Percentiles rank a stretch among this genome's conserved stretches.
phyloP scores from a whole-genome alignment of 2,113 vertebrate genomes.

The Anarhynchus alexandrinus region DNA sequence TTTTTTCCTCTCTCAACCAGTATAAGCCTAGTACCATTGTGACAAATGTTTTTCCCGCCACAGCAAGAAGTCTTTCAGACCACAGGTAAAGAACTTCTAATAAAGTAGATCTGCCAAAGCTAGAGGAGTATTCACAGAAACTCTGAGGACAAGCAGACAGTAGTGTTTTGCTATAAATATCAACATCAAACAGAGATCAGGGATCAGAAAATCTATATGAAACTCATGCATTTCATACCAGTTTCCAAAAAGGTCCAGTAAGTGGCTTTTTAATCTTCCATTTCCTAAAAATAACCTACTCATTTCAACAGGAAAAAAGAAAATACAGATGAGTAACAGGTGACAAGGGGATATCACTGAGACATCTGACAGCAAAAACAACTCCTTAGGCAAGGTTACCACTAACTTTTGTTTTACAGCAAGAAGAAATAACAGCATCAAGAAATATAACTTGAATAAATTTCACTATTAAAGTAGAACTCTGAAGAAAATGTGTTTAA shows the following conservation, averaged over 20 bases:
- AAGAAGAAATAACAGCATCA: background rate
- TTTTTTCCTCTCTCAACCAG: background rate
- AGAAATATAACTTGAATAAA: background rate
- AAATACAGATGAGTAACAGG: background rate
- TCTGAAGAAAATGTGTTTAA: background rate
- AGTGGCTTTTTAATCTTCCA: background rate
- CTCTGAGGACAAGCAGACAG: background rate
- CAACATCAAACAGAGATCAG: background rate
- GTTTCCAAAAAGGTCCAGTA: background rate
- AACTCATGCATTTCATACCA: background rate
- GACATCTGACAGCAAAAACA: background rate
- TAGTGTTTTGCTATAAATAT: background rate
- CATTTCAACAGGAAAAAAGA: background rate
- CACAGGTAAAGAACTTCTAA: background rate
- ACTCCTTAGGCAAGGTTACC: background rate
- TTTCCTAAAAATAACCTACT: background rate
- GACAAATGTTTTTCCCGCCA: background rate
- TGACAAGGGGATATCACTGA: background rate
- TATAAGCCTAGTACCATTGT: background rate
- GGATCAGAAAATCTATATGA: background rate
- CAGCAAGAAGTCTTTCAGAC: background rate
- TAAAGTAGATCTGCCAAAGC: background rate
- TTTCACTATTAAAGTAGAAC: background rate
- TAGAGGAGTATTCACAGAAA: background rate
- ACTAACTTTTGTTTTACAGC: background rate